Base-by-base conservation (phyloP, 2,113 vertebrate species). In the Nymphicus hollandicus region DNA sequence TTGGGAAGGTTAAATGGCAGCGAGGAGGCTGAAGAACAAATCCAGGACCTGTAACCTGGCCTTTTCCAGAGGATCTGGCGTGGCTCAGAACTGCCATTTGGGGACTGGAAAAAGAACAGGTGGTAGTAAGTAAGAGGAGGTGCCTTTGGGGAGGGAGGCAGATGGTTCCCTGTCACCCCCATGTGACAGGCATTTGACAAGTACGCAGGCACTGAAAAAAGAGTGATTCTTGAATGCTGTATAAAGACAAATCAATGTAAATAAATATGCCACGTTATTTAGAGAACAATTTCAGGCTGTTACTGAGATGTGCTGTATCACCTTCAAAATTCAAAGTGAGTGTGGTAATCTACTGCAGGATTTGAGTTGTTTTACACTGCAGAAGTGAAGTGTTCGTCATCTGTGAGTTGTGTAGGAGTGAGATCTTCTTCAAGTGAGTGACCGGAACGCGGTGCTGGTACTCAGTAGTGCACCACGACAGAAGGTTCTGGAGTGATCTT, bases 141-240 rank as follows among this genome's bases (percentile, higher is more conserved):
- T 76, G 55, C 64, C 89, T 71, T 85, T n/a, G 60, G 20, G 31
- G 63, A 79, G 86, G 70, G 52, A 90, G 92, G 65, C 96, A 97
- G 94, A 94, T 95, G 96, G 83, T 74, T 94, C 91, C 89, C 86
- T 95, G 89, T 81, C 83, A 90, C 77, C 73, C 80, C 89, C 47
- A 4, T 60, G 64, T 93, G 91, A 92, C 33, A 88, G 44, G 86
- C 88, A 37, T 27, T 88, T 93, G 88, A 92, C 77, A 91, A 89
- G 92, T 27, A 31, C 9, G 56, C 70, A 29, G 41, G 70, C 93
- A 83, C 53, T 3, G 25, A 33, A 82, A 77, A 66, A 28, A 18
- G 66, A 96, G 80, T 68, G 55, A 28, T 85, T 92, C 69, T 50
- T 82, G 68, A 88, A 12, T 47, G 3, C 68, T n/a, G 50, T 43